phyloP scores from a whole-genome alignment of 2,113 vertebrate genomes.

The Oriolus oriolus region DNA sequence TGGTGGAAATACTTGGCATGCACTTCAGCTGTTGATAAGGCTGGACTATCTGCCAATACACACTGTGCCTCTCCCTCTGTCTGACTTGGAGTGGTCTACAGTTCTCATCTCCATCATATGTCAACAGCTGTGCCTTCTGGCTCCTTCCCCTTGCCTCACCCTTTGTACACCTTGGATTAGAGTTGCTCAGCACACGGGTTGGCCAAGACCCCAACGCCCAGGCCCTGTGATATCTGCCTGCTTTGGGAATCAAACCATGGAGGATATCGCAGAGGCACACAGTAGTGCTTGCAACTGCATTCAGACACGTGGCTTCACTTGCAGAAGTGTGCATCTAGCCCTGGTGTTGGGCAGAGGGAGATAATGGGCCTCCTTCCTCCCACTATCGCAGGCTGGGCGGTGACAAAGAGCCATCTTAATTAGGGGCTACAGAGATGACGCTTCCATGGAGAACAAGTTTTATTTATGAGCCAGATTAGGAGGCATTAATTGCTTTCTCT shows the following conservation, averaged over 20 bases:
- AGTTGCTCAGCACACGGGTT: neutral
- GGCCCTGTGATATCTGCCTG: neutral
- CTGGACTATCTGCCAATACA: slow-evolving; percentile 29
- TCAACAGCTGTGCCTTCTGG: slow-evolving; percentile 41
- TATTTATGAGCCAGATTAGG: slow-evolving; percentile 70
- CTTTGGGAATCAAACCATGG: neutral
- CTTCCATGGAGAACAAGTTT: slow-evolving; percentile 50
- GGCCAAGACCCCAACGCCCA: neutral
- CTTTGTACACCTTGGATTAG: neutral
- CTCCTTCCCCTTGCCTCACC: slow-evolving; percentile 14
- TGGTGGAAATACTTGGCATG: slow-evolving; percentile 54
- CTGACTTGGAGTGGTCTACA: slow-evolving; percentile 59
- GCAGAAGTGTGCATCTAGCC: neutral
- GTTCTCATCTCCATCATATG: neutral
- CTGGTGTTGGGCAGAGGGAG: neutral
- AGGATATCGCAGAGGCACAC: neutral
- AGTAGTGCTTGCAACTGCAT: neutral
- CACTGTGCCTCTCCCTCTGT: slow-evolving; percentile 47
- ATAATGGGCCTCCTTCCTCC: neutral
- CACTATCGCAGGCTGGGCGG: neutral
- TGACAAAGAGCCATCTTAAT: slow-evolving; percentile 12
- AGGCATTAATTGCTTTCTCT: slow-evolving; percentile 69
- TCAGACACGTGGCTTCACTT: neutral
- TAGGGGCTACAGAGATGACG: neutral
- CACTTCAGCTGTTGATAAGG: slow-evolving; percentile 44